These are phyloP conservation scores for Petrocephalus zakoni DNA, from an alignment of 2,113 vertebrate species.

Conservation along the genomic window DNA sequence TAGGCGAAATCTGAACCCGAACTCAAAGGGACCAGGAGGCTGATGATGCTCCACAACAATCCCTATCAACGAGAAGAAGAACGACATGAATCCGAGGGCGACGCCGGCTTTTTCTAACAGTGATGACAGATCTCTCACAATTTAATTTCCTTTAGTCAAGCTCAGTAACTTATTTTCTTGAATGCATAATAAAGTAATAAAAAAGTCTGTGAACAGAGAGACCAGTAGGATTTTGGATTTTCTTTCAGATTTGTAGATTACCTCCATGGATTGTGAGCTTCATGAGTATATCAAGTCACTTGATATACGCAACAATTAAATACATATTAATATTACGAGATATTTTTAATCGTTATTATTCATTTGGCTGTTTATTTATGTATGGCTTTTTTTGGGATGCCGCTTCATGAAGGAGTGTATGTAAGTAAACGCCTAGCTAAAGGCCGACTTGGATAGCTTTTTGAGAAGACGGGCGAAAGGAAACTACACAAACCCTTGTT, in stretches of 20 bases:
- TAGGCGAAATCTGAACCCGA: background rate
- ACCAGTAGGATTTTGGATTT: background rate
- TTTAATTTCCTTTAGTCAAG: background rate
- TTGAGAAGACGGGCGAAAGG: conserved; percentile 16
- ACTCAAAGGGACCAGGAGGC: background rate
- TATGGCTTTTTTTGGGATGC: background rate
- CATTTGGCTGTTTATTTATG: background rate
- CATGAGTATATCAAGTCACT: background rate
- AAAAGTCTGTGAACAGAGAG: background rate
- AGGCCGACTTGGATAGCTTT: background rate
- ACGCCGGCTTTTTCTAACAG: background rate
- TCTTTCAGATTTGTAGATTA: background rate
- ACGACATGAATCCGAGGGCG: background rate
- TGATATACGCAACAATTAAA: background rate
- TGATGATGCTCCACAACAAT: background rate
- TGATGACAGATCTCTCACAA: background rate
- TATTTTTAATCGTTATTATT: background rate
- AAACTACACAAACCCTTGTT: conserved; percentile 25
- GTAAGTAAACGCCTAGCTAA: background rate
- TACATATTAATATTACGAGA: background rate
- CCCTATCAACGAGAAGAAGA: background rate
- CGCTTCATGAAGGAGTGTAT: background rate
- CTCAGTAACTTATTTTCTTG: background rate
- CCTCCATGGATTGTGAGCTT: background rate
- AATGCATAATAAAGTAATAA: background rate